Evolutionary conservation across 2,797 vertebrate genomes (phyloP), one percentile per base, ranked within the genome.

Genomic region (Acridotheres tristis): DNA sequence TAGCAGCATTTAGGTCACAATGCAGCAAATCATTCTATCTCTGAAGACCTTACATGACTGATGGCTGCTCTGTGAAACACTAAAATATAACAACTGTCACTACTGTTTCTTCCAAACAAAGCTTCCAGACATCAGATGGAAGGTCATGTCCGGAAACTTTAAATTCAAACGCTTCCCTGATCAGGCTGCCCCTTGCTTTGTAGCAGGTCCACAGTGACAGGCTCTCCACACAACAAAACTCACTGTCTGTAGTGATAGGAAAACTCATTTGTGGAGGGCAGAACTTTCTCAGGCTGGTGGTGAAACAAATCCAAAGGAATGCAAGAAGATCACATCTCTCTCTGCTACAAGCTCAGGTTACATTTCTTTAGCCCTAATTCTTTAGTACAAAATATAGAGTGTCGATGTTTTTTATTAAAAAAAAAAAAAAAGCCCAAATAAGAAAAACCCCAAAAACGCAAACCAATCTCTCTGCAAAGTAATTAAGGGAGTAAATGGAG

Each of bases 21-120:
- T 23, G 27, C 19, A 92, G 55, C n/a, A 66, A 66, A 75, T 81
- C 21, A 8, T 63, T 78, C 29, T 53, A 0, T 13, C 40, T 57
- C n/a, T 76, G 50, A 69, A 73, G 42, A 23, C 26, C 40, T 53
- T 22, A 21, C 34, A 2, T 55, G 83, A 79, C 38, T 47, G 91
- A 32, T 0, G 6, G 61, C 40, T 76, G 32, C 71, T 43, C 42
- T 36, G 16, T 67, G 55, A 71, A 76, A 85, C 43, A 57, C 42
- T 43, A 18, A 89, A 78, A 62, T 62, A 20, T 10, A 74, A 72
- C 47, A 80, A 43, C 38, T 45, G 13, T 13, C 2, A 0, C 69
- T 62, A 5, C 19, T 88, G 66, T 82, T 93, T 91, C 76, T 69
- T 47, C 73, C 51, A 58, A 91, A 45, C 53, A 85, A 73, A 92